Evolutionary conservation across 2,113 vertebrate species (phyloP).

Genomic region (Arenaria interpres): DNA sequence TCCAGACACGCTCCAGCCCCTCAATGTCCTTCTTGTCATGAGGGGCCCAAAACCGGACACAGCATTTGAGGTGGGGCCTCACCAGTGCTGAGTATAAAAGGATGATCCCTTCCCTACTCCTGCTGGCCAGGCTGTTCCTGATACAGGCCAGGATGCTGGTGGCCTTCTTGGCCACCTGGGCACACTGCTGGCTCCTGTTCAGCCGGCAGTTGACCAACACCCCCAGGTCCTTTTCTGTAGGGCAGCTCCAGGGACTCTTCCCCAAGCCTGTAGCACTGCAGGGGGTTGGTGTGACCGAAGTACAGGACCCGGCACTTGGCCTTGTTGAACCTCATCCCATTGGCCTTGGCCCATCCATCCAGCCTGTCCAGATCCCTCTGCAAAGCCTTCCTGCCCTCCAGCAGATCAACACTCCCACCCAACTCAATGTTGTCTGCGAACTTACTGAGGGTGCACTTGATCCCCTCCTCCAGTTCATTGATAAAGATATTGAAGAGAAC

Average conservation of each 20-base stretch:
- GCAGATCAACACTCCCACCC: background rate
- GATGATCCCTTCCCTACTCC: background rate
- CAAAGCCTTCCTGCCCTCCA: background rate
- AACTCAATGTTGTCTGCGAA: background rate
- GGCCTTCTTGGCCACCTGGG: background rate
- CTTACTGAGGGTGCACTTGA: background rate
- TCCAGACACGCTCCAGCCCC: background rate
- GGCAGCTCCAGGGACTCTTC: background rate
- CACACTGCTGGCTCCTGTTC: background rate
- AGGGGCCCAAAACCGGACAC: background rate
- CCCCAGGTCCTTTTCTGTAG: fast-evolving
- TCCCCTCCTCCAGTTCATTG: background rate
- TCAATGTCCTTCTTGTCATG: background rate
- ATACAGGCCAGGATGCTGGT: background rate
- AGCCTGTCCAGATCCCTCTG: background rate
- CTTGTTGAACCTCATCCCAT: background rate
- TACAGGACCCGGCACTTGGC: background rate
- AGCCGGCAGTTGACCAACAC: fast-evolving
- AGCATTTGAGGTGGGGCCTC: fast-evolving
- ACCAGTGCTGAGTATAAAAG: fast-evolving
- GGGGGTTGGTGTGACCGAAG: background rate
- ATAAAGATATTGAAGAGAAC: background rate
- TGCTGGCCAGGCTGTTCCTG: background rate
- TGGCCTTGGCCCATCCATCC: fast-evolving
- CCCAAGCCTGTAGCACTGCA: background rate